These are phyloP conservation scores for Chironomus striatipennis DNA, from an alignment of 1,140 invertebrate genomes.

Conservation along the genomic window DNA sequence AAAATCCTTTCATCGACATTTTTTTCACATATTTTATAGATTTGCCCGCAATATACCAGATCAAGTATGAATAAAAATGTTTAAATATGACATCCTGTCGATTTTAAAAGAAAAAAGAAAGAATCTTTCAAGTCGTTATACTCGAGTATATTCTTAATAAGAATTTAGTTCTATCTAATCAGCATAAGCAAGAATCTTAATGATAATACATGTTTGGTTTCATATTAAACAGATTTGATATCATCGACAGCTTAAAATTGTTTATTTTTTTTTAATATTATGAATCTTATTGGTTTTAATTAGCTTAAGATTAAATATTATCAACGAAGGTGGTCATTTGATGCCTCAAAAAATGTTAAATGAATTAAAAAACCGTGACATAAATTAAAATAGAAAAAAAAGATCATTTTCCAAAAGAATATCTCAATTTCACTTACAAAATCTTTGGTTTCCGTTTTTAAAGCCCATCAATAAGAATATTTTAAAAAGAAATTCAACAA, in stretches of 20 bases:
- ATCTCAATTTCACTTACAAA: not conserved
- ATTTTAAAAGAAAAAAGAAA: not conserved
- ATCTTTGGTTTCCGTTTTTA: not conserved
- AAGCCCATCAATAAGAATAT: not conserved
- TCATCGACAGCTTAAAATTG: not conserved
- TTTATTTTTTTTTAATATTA: not conserved
- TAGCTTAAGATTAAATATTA: no score
- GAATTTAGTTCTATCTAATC: no score
- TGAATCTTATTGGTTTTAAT: not conserved
- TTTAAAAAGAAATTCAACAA: no score
- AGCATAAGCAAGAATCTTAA: not conserved
- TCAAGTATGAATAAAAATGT: not conserved
- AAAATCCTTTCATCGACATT: no score
- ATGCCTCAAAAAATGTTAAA: no score
- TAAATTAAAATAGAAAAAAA: not conserved
- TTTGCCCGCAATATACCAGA: no score
- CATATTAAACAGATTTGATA: not conserved
- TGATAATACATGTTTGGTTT: not conserved
- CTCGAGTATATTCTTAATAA: not conserved
- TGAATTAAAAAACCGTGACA: not conserved
- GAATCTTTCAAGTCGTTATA: not conserved
- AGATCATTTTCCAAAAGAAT: not conserved
- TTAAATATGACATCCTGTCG: not conserved
- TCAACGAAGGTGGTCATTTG: no score
- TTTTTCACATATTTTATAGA: no score